phyloP scores from a whole-genome alignment of 35 echinoderm and acorn worm species.

The Ptychodera flava region DNA sequence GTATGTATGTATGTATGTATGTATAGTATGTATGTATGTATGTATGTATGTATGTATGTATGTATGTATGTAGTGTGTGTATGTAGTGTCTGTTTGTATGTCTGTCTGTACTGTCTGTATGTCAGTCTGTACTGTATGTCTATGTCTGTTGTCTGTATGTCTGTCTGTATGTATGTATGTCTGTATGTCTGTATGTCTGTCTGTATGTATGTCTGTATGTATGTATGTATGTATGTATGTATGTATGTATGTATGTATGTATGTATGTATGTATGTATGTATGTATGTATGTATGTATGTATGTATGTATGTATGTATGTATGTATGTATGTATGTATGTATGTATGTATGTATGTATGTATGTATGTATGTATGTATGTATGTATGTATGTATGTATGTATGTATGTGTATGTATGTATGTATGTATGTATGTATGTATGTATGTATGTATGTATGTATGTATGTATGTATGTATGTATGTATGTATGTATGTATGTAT shows the following conservation, averaged over 20 bases:
- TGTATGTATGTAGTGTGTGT: no score
- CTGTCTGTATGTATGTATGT: no score
- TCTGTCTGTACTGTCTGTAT: no score
- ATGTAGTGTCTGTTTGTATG: no score
- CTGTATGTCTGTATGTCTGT: no score
- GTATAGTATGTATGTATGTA: no score
- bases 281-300: neutral
- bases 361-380: neutral
- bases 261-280: neutral
- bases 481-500: constrained; percentile 2
- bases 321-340: neutral
- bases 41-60: no score
- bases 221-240: no score
- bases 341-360: neutral
- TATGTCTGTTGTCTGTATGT: no score
- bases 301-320: neutral
- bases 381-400: neutral
- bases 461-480: constrained; percentile 1
- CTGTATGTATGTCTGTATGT: no score
- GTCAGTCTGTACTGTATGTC: no score
- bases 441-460: constrained; percentile 2
- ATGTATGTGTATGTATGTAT: neutral
- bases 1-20: no score
- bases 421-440: neutral
- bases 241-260: neutral